Percentiles rank a stretch among this genome's conserved stretches.
These are phyloP conservation scores for Micrasema longulum DNA, from an alignment of 1,140 invertebrate genomes.

Conservation along the genomic window DNA sequence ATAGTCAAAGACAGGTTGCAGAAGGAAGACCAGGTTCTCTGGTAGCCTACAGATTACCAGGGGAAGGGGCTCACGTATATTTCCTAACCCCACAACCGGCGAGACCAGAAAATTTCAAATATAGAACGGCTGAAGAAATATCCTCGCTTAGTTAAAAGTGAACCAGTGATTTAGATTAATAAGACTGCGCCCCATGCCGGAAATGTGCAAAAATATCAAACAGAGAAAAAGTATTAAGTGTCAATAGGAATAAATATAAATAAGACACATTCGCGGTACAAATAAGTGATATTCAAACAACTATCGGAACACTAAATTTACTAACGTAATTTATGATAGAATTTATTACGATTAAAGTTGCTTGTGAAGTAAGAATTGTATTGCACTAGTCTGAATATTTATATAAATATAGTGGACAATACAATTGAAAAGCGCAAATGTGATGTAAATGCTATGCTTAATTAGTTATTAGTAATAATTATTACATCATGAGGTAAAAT, in stretches of 20 bases:
- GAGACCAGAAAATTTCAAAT: conserved; percentile 60
- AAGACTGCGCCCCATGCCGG: conserved; percentile 27
- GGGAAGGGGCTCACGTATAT: conserved; percentile 79
- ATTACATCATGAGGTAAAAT: too few species aligned
- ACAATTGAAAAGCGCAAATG: conserved; percentile 63
- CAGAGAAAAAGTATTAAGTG: conserved; percentile 21
- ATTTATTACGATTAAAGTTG: too few species aligned
- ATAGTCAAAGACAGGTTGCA: conserved; percentile 57
- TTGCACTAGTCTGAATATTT: conserved; percentile 22
- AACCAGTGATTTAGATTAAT: conserved; percentile 31
- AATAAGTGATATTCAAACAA: conserved; percentile 33
- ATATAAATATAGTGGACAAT: conserved; percentile 3
- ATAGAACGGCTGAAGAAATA: conserved; percentile 64
- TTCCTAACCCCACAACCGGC: conserved; percentile 78
- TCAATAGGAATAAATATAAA: neutral
- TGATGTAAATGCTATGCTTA: conserved; percentile 59
- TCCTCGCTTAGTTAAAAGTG: conserved; percentile 56
- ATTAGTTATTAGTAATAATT: too few species aligned
- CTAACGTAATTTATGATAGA: too few species aligned
- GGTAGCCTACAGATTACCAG: conserved; percentile 77
- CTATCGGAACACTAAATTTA: conserved; percentile 8
- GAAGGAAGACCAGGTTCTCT: conserved; percentile 69
- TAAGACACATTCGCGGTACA: conserved; percentile 19
- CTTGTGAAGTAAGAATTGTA: conserved; percentile 14
- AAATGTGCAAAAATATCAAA: conserved; percentile 25